Base-by-base conservation (phyloP, 1,140 invertebrate genomes). In the Metaphire vulgaris region DNA sequence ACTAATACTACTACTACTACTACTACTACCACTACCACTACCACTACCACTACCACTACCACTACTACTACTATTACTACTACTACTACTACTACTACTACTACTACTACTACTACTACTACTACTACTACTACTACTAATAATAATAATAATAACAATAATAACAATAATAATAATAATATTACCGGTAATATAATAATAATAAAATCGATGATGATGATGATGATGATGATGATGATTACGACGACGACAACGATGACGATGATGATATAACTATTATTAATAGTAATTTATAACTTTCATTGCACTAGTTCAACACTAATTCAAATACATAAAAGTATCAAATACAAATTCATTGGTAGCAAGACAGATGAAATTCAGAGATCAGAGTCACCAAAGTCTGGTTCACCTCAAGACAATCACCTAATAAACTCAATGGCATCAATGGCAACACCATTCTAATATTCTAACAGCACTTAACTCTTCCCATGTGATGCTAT, bases 71-170 rank as follows among this genome's bases (percentile, higher is more conserved):
- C 41, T 56, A 56, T 21, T 56, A 56, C 41, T 56, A 56, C 41
- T 56, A 56, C 41, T 56, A 56, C 41, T 56, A 56, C 41, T 56
- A 56, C 41, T 56, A 56, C 41, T 56, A 56, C 41, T 56, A 56
- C 41, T 56, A 56, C 41, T 56, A 56, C 41, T 56, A 56, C 41
- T 56, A 56, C 41, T 56, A 56, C 41, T 56, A 56, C 41, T 56
- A 56, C 41, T 56, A 56, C 41, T 56, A 56, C 41, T 56, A 56
- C 41, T 56, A 56, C 41, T 56, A 56, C 41, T 56, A 56, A 56
- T 56, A 21, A 56, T 56, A 21, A 56, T 56, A 21, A 56, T 56
- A 21, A 56, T 56, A 21, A 56, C 21, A 21, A 56, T 56, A 21
- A 56, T 56, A 12, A 56, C 41, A 12, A 56, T 56, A 21, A 56